These are phyloP conservation scores for Andrena trimmerana DNA, from an alignment of 2,888 invertebrate genomes.

Conservation along the genomic window DNA sequence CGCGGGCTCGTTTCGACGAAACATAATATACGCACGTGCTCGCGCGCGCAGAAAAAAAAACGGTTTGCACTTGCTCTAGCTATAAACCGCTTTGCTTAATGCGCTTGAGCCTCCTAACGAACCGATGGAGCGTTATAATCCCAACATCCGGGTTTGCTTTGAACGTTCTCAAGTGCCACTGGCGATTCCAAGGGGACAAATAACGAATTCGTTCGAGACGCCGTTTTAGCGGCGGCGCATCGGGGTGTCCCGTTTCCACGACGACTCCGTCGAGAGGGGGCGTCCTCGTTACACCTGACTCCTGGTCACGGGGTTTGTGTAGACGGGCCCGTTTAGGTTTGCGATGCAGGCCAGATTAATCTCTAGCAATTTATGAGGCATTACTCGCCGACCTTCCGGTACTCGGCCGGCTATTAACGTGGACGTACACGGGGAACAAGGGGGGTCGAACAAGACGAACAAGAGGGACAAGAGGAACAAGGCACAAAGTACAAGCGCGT, in stretches of 20 bases:
- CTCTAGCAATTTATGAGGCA: conserved; percentile 71
- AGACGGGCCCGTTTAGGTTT: background rate
- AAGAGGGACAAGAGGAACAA: conserved; percentile 35
- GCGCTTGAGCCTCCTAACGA: background rate
- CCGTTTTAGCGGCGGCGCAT: too few relatives aligned
- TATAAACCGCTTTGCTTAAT: background rate
- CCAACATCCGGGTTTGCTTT: background rate
- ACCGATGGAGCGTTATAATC: background rate
- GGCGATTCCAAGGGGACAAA: too few relatives aligned
- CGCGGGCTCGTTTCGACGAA: background rate
- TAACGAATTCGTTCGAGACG: too few relatives aligned
- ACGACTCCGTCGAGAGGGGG: background rate
- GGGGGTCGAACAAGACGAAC: conserved; percentile 21
- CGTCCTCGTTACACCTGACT: conserved; percentile 13
- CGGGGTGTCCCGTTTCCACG: background rate
- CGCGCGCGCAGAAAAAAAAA: background rate
- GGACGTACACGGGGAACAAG: conserved; percentile 46
- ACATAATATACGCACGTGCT: conserved; percentile 7
- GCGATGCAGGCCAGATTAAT: conserved; percentile 70
- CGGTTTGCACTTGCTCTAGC: background rate
- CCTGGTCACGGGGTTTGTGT: background rate
- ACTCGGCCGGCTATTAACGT: conserved; percentile 67
- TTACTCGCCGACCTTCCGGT: conserved; percentile 73
- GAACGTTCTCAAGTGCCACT: background rate
- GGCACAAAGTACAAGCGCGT: conserved; percentile 18